phyloP scores from a whole-genome alignment of 1,140 invertebrate species.

The Acromyrmex charruanus region DNA sequence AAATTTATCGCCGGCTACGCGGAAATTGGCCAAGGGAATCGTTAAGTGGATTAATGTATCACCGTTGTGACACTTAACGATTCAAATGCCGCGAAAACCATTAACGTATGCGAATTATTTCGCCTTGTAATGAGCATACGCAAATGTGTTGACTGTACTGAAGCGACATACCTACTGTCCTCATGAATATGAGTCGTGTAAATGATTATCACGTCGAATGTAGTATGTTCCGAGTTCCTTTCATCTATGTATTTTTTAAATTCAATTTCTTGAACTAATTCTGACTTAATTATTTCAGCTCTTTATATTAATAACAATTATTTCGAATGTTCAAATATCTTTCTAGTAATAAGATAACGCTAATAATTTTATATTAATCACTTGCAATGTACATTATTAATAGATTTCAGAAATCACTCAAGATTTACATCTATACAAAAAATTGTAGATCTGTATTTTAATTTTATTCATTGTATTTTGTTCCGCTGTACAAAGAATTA shows the following conservation, averaged over 20 bases:
- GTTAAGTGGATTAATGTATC: constrained; percentile 67
- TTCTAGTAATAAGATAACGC: neutral
- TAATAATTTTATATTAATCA: neutral
- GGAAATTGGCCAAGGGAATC: constrained; percentile 75
- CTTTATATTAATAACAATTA: neutral
- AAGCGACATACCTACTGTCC: neutral
- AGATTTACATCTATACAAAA: neutral
- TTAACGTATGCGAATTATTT: constrained; percentile 66
- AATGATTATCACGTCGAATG: neutral
- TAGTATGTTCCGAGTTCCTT: neutral
- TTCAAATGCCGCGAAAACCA: constrained; percentile 63
- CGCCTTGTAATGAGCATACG: neutral
- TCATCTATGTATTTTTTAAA: neutral
- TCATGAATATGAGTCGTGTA: neutral
- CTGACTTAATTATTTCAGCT: neutral
- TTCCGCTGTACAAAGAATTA: neutral
- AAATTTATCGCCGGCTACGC: constrained; percentile 74
- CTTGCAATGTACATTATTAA: neutral
- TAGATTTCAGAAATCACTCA: neutral
- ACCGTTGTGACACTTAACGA: constrained; percentile 9
- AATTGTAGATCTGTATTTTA: neutral
- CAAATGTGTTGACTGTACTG: neutral
- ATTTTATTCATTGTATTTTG: neutral
- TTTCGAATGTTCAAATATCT: neutral
- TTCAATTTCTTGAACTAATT: neutral